Evolutionary conservation across 2,797 vertebrate species (phyloP), one percentile per base, ranked within the genome.

Genomic region (Gadopsis bispinosus): DNA sequence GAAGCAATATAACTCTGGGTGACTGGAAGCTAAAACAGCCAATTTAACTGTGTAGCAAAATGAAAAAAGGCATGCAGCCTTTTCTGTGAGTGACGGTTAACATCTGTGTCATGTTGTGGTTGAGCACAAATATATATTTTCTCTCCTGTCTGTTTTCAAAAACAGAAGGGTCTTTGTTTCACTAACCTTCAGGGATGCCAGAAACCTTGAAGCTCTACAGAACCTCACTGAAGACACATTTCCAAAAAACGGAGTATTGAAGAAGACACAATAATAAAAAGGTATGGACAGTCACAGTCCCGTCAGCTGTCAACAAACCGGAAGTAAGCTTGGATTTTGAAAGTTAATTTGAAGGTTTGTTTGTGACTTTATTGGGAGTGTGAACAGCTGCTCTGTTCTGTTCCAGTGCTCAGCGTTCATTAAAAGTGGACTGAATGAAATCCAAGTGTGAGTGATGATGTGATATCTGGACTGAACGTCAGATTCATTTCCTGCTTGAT

Each of bases 401-500:
- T 65, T 73, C 45, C 70, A 63, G 22, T 33, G 55, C 80, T 79
- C 68, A 45, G 67, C 17, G 19, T 83, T 78, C 74, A 83, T 86
- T 75, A 80, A 63, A 65, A 69, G 41, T 19, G 31, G 51, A 33
- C 70, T 51, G 67, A 82, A 80, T 78, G 50, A 65, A 83, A 81
- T 75, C 54, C 73, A 66, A 84, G 65, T 13, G 39, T 74, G 78
- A 72, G 66, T 39, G 63, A 84, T 75, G 73, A 69, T 75, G 67
- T 53, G 83, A 79, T 83, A 81, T 76, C 69, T 78, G 73, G 79
- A 75, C 79, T 63, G 63, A 77, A 68, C 47, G 60, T 84, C 79
- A 80, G 55, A 82, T 86, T 86, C 67, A 86, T 88, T 86, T 86
- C 83, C 76, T 86, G 81, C 83, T 65, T 81, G 63, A 83, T 79